Evolutionary conservation across 2,888 invertebrate genomes (phyloP), one percentile per base, ranked within the genome.

Genomic region (Drosophila suboccidentalis): DNA sequence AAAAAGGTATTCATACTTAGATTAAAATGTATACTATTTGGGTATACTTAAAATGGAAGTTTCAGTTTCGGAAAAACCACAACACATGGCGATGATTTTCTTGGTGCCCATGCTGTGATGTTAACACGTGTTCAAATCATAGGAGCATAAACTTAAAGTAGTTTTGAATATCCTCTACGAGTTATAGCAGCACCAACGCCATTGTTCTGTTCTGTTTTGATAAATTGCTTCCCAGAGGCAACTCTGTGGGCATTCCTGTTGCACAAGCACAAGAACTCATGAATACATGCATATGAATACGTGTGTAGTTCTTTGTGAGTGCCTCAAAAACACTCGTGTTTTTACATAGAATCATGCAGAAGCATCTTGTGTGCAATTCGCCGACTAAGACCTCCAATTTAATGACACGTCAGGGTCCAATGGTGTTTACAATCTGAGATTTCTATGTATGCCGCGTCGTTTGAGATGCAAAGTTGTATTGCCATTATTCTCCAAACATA

Each of bases 71-170:
- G 4, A 22, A 22, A 22, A 4, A 22, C 22, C n/a, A 13, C 3
- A 3, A 26, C 44, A 44, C 13, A 22, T 44, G 44, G 9, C 15
- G 39, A 0, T 17, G 29, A 0, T 4, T 54, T 11, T 32, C 22
- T 11, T 38, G 26, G 29, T 59, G 54, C 32, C 70, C 58, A 54
- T 46, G 81, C 61, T 84, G 13, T 6, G 44, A 13, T 44, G 88
- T 89, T 86, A 89, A 89, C 89, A 87, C 73, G 68, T 83, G 80
- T 73, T 80, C 62, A 43, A 72, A 71, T 59, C 77, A 44, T 49
- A 32, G 38, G 41, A 64, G 59, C 68, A 89, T 57, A 59, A 55
- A 73, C 59, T 72, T 67, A 61, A 70, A 69, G 64, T 62, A 57
- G 76, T 71, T 88, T 71, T 80, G 77, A 85, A 89, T 89, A 86